Percentiles rank a stretch among this genome's conserved stretches.
Conservation (phyloP, 2,888 invertebrate species). For the Morpho deidamia region DNA sequence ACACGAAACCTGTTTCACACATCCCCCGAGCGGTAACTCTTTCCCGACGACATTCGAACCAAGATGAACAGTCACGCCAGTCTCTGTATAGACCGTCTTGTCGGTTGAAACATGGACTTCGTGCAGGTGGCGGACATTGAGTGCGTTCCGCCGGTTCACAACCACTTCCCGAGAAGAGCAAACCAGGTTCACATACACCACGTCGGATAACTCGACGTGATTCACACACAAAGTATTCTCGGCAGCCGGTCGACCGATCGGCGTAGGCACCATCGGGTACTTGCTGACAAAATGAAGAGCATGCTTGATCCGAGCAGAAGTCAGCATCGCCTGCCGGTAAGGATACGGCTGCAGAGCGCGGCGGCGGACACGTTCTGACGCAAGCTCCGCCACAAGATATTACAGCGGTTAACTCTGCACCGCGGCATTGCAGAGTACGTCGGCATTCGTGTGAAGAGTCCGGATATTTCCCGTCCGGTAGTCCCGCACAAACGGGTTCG, state of each 20-base stretch:
- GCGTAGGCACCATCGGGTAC: conserved; percentile 77
- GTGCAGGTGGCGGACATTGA: conserved; percentile 64
- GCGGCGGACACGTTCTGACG: conserved; percentile 51
- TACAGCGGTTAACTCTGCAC: conserved; percentile 60
- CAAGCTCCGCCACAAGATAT: conserved; percentile 49
- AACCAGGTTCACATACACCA: conserved; percentile 73
- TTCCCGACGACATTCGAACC: conserved; percentile 70
- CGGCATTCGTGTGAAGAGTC: conserved; percentile 79
- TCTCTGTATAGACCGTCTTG: conserved; percentile 64
- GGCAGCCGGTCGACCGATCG: conserved; percentile 73
- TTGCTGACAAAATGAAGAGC: conserved; percentile 68
- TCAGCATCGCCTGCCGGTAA: conserved; percentile 73
- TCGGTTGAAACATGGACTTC: conserved; percentile 65
- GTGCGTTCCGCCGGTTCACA: conserved; percentile 65
- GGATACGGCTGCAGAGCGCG: conserved; percentile 58
- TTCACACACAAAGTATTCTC: conserved; percentile 79
- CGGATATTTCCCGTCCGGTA: conserved; percentile 76
- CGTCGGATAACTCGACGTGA: conserved; percentile 70
- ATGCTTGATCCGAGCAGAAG: conserved; percentile 68
- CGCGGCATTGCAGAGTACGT: conserved; percentile 67
- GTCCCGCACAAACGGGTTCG: conserved; percentile 78
- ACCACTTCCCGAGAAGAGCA: conserved; percentile 70
- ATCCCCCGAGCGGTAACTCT: conserved; percentile 60
- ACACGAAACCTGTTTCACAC: conserved; percentile 64
- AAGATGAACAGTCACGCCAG: conserved; percentile 67